A percentile compares a stretch with the other conserved stretches of the same genome.
Evolutionary conservation across 2,888 invertebrate species (phyloP).

Genomic region (Plutella xylostella): DNA sequence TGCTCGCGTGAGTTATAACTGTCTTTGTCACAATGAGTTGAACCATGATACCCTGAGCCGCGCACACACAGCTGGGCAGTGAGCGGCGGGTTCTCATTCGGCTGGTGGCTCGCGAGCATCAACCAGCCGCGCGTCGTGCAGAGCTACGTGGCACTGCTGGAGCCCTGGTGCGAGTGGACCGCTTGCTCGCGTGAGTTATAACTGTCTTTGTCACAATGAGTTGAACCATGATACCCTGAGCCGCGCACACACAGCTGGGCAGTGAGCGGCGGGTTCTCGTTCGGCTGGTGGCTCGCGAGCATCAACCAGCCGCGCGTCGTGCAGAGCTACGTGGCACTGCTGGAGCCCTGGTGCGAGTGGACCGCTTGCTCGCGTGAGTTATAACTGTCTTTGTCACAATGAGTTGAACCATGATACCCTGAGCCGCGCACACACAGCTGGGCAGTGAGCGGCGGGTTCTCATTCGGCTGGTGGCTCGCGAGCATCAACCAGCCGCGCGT

Average conservation of each 20-base stretch:
- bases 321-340: slow-evolving; percentile 83
- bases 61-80: slow-evolving; percentile 81
- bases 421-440: slow-evolving; percentile 68
- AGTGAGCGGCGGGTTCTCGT: slow-evolving; percentile 79
- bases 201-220: no score
- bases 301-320: slow-evolving; percentile 84
- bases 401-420: not conserved
- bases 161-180: slow-evolving; percentile 89
- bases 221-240: not conserved
- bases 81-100: slow-evolving; percentile 81
- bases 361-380: slow-evolving; percentile 83
- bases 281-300: slow-evolving; percentile 87
- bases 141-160: slow-evolving; percentile 82
- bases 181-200: slow-evolving; percentile 80
- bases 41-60: not conserved
- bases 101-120: slow-evolving; percentile 86
- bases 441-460: slow-evolving; percentile 84
- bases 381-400: no score
- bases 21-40: no score
- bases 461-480: slow-evolving; percentile 88
- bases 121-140: slow-evolving; percentile 86
- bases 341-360: slow-evolving; percentile 88
- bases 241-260: slow-evolving; percentile 78
- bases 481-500: slow-evolving; percentile 82
- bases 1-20: slow-evolving; percentile 75